Evolutionary conservation across 1,140 invertebrate genomes (phyloP).

Genomic region (Linepithema humile): DNA sequence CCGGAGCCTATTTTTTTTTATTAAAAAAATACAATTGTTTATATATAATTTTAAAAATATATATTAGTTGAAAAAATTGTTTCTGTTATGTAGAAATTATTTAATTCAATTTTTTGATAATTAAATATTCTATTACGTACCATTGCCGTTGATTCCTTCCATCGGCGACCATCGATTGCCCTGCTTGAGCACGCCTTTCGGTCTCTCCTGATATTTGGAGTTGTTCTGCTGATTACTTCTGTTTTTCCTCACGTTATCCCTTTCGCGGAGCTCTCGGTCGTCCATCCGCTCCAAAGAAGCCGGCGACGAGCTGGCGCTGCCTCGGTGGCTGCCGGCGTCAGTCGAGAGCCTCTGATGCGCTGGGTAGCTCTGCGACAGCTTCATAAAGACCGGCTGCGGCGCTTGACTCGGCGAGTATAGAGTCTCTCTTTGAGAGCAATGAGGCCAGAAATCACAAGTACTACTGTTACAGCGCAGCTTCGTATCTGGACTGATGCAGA

Average conservation of each 20-base stretch:
- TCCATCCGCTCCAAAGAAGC: constrained; percentile 79
- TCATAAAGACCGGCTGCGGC: constrained; percentile 79
- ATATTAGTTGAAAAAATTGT: not conserved
- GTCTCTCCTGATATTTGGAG: constrained; percentile 66
- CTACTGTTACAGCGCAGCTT: constrained; percentile 84
- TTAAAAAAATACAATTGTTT: no score
- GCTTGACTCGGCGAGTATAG: constrained; percentile 78
- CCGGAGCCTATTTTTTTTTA: constrained; percentile 45
- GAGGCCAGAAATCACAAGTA: constrained; percentile 86
- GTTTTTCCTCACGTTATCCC: constrained; percentile 68
- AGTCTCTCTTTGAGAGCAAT: constrained; percentile 84
- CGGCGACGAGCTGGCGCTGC: constrained; percentile 79
- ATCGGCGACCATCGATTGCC: constrained; percentile 60
- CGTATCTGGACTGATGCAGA: constrained; percentile 73
- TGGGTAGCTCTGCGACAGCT: constrained; percentile 86
- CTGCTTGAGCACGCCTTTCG: constrained; percentile 75
- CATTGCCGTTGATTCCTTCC: constrained; percentile 70
- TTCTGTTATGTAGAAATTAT: not conserved
- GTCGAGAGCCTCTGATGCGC: constrained; percentile 80
- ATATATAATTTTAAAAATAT: not conserved
- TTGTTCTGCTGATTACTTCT: constrained; percentile 57
- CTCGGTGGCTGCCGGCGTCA: constrained; percentile 70
- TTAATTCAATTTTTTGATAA: constrained; percentile 1
- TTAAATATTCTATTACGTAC: constrained; percentile 2
- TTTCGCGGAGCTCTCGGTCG: constrained; percentile 70